phyloP scores from a whole-genome alignment of 1,140 invertebrate species.

The Scylla paramamosain region DNA sequence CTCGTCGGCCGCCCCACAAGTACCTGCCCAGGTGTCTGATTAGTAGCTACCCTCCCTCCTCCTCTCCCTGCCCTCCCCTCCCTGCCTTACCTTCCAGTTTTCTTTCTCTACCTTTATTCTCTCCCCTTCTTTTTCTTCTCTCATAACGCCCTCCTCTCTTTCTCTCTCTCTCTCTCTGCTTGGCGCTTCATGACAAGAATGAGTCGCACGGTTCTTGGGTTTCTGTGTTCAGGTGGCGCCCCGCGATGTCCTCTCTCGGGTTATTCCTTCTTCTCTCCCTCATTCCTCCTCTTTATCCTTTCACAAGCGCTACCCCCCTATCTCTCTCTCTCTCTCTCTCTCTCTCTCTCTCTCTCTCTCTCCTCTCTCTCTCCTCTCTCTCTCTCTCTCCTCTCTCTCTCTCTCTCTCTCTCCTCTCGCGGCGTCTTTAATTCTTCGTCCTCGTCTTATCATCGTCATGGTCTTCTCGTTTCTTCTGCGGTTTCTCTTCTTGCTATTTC shows the following conservation, averaged over 20 bases:
- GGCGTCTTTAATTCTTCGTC: not conserved
- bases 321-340: slow-evolving; percentile 10
- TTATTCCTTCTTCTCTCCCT: not conserved
- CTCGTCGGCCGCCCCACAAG: not conserved
- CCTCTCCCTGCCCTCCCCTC: not conserved
- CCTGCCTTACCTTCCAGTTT: not conserved
- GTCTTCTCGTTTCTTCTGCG: not conserved
- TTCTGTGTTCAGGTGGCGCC: no score
- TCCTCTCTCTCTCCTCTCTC: not conserved
- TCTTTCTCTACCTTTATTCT: not conserved
- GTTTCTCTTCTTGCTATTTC: not conserved
- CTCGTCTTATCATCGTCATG: not conserved
- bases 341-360: not conserved
- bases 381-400: not conserved
- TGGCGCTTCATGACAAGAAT: no score
- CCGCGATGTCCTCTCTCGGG: not conserved
- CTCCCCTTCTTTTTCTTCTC: not conserved
- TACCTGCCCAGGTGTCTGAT: slow-evolving; percentile 19
- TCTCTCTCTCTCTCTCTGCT: slow-evolving; percentile 2
- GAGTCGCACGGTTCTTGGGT: no score
- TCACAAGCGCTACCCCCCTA: not conserved
- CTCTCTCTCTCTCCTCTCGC: not conserved
- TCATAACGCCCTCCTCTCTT: not conserved
- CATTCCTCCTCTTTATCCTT: not conserved
- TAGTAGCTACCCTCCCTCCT: not conserved